Evolutionary conservation across 2,888 invertebrate species (phyloP).

Genomic region (Leptogaster cylindrica): DNA sequence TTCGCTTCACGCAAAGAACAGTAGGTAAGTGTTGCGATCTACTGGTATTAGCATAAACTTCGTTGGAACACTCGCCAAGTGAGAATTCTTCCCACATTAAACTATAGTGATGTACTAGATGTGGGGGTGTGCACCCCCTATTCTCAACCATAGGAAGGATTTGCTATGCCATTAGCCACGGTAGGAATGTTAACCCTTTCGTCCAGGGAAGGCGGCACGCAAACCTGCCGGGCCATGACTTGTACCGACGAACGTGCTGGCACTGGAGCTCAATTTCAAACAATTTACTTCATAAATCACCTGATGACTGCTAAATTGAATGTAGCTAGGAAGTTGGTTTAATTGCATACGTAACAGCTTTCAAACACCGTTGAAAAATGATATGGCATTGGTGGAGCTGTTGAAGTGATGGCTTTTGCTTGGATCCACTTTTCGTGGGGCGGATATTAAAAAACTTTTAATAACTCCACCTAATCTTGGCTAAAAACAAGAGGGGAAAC

Average conservation of each 20-base stretch:
- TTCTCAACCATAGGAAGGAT: constrained; percentile 15
- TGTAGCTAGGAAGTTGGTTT: constrained; percentile 46
- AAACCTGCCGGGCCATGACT: background rate
- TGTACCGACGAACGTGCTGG: background rate
- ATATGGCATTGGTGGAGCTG: constrained; percentile 22
- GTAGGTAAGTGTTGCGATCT: too few relatives aligned
- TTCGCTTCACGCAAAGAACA: background rate
- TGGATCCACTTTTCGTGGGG: background rate
- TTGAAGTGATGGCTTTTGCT: constrained; percentile 2
- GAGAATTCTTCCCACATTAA: too few relatives aligned
- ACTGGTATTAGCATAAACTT: too few relatives aligned
- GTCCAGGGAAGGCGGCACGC: background rate
- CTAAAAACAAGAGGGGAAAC: constrained; percentile 3
- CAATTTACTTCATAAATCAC: constrained; percentile 46
- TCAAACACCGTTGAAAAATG: constrained; percentile 22
- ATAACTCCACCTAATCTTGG: constrained; percentile 8
- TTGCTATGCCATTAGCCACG: constrained; percentile 21
- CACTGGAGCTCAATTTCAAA: constrained; percentile 41
- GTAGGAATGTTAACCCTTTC: background rate
- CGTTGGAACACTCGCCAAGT: too few relatives aligned
- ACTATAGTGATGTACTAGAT: background rate
- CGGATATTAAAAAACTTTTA: constrained; percentile 42
- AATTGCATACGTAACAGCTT: constrained; percentile 39
- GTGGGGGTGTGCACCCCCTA: constrained; percentile 1
- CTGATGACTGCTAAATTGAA: constrained; percentile 46